phyloP scores from a whole-genome alignment of 2,888 invertebrate genomes.

The Drosophila mayaguana region DNA sequence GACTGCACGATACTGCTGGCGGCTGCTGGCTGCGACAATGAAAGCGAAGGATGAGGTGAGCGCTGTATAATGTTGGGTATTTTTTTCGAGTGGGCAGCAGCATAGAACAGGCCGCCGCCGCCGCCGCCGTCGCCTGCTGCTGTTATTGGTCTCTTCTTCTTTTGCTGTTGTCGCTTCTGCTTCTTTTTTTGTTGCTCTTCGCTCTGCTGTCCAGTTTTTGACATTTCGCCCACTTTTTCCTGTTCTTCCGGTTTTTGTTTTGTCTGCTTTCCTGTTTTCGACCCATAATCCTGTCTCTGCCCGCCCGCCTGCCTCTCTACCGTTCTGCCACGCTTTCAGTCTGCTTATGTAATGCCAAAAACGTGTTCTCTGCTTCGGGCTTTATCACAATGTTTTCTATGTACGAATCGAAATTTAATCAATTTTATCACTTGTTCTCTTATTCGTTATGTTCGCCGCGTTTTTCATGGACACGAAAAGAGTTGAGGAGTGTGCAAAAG shows the following conservation, averaged over 20 bases:
- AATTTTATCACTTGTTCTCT: slow-evolving; percentile 38
- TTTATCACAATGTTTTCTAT: slow-evolving; percentile 73
- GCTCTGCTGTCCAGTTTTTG: slow-evolving; percentile 69
- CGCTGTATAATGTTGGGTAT: slow-evolving; percentile 36
- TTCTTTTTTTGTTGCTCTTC: slow-evolving; percentile 19
- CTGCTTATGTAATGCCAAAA: slow-evolving; percentile 74
- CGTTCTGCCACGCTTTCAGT: neutral
- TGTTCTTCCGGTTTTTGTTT: slow-evolving; percentile 82
- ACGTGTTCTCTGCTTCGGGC: slow-evolving; percentile 70
- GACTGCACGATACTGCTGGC: slow-evolving; percentile 16
- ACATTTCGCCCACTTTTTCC: slow-evolving; percentile 83
- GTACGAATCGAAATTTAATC: slow-evolving; percentile 56
- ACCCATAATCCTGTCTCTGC: slow-evolving; percentile 72
- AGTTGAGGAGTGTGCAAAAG: neutral
- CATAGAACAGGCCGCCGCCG: slow-evolving; percentile 54
- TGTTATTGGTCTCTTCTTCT: slow-evolving; percentile 13
- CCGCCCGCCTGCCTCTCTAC: slow-evolving; percentile 28
- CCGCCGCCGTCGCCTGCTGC: slow-evolving; percentile 3
- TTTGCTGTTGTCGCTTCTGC: neutral
- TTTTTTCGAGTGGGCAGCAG: slow-evolving; percentile 52
- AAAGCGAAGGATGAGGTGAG: slow-evolving; percentile 24
- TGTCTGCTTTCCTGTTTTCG: slow-evolving; percentile 78
- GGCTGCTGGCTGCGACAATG: slow-evolving; percentile 3
- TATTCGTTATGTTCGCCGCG: neutral
- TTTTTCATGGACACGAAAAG: neutral